phyloP scores from a whole-genome alignment of 2,113 vertebrate genomes.

The Smithornis capensis region DNA sequence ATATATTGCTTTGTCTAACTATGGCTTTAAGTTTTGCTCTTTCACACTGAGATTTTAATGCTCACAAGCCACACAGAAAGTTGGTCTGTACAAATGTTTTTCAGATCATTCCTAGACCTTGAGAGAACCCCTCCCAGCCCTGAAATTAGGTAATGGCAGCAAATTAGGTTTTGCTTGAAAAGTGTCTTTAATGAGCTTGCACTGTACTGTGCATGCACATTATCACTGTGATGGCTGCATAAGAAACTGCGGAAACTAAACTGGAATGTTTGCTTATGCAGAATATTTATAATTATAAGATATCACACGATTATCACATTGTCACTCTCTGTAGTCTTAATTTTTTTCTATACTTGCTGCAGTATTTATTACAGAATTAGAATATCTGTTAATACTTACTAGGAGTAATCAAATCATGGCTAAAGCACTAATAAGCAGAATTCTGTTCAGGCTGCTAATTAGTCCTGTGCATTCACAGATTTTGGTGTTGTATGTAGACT shows the following conservation, averaged over 20 bases:
- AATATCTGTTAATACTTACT: background rate
- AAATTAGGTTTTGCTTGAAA: constrained; percentile 23
- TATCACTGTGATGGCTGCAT: background rate
- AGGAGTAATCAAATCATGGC: background rate
- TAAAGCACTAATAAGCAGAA: background rate
- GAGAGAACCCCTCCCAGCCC: constrained; percentile 4
- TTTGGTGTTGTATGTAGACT: background rate
- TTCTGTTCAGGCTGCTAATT: background rate
- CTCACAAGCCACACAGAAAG: background rate
- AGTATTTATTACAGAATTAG: background rate
- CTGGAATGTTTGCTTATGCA: background rate
- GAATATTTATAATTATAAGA: background rate
- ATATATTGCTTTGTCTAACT: background rate
- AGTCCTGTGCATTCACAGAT: background rate
- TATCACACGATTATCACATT: background rate
- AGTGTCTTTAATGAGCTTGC: constrained; percentile 7
- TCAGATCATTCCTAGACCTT: constrained; percentile 36
- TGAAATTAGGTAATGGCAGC: constrained; percentile 37
- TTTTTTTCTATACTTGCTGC: background rate
- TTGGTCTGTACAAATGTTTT: constrained; percentile 42
- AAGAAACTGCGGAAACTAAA: constrained; percentile 6
- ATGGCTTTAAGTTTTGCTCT: background rate
- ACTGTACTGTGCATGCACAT: background rate
- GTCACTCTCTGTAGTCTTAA: background rate
- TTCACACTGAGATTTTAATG: background rate